Conservation (phyloP, 1,140 invertebrate genomes). For the Ectropis grisescens region DNA sequence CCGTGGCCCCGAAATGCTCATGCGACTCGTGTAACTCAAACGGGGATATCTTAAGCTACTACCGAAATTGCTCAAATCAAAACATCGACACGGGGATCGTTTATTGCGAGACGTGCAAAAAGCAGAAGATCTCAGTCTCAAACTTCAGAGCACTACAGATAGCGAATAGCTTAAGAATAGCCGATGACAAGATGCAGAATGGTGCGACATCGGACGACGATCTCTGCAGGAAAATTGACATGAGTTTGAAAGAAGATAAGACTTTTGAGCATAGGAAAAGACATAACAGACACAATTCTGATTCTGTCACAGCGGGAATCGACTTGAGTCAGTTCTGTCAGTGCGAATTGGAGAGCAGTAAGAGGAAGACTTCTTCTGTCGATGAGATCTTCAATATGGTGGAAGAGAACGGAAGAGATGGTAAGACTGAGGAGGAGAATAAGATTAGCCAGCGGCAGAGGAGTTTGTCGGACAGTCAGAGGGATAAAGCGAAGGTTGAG, state of each 20-base stretch:
- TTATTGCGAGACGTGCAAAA: conserved; percentile 59
- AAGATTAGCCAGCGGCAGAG: conserved; percentile 78
- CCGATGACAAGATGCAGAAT: conserved; percentile 44
- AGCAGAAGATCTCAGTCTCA: conserved; percentile 64
- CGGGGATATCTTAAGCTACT: conserved; percentile 50
- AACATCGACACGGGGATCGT: conserved; percentile 56
- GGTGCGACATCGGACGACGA: conserved; percentile 51
- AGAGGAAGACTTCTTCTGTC: conserved; percentile 71
- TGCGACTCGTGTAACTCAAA: conserved; percentile 59
- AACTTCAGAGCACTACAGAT: conserved; percentile 66
- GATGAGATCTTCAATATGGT: conserved; percentile 77
- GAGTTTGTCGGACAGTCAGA: conserved; percentile 79
- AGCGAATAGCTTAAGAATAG: conserved; percentile 53
- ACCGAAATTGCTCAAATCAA: conserved; percentile 48
- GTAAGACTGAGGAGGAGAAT: conserved; percentile 62
- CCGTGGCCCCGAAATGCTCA: conserved; percentile 45
- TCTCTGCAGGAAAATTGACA: conserved; percentile 58
- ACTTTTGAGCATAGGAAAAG: conserved; percentile 48
- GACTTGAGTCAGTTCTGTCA: conserved; percentile 67
- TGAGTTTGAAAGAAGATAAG: conserved; percentile 55
- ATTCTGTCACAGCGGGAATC: conserved; percentile 47
- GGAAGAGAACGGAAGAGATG: conserved; percentile 32
- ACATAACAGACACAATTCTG: conserved; percentile 56
- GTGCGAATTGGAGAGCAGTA: conserved; percentile 45
- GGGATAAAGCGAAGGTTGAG: conserved; percentile 65